Conservation (phyloP, 2,797 vertebrate species). For the Fundulus diaphanus region DNA sequence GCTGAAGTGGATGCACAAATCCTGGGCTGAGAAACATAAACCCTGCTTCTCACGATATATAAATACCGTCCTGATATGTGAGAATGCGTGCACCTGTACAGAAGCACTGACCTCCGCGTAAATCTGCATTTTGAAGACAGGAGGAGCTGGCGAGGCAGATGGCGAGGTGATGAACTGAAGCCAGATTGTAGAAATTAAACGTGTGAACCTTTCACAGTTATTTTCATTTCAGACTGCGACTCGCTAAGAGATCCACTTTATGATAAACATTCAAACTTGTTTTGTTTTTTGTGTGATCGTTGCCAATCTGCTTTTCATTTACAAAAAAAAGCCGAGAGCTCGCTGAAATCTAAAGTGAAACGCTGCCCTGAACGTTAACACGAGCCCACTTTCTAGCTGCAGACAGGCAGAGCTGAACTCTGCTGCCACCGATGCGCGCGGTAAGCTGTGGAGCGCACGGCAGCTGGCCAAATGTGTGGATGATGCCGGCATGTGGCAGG, state of each 20-base stretch:
- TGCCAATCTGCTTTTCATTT: not conserved
- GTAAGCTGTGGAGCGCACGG: not conserved
- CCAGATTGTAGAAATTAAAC: constrained; percentile 10
- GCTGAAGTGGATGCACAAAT: not conserved
- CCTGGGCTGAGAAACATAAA: not conserved
- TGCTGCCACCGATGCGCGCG: not conserved
- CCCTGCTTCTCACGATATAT: not conserved
- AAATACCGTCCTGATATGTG: not conserved
- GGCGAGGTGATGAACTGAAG: constrained; percentile 8
- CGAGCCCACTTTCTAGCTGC: not conserved
- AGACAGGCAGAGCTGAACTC: not conserved
- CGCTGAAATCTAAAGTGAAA: not conserved
- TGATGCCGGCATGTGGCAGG: constrained; percentile 12
- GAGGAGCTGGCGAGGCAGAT: constrained; percentile 9
- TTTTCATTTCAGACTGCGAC: not conserved
- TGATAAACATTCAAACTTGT: not conserved
- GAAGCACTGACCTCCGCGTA: not conserved
- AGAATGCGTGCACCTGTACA: not conserved
- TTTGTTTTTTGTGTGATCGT: not conserved
- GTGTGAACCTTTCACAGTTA: constrained; percentile 3
- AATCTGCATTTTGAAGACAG: not conserved
- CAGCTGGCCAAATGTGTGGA: constrained; percentile 2
- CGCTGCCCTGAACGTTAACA: not conserved
- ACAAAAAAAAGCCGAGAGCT: too few species aligned
- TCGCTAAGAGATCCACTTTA: not conserved